phyloP scores from a whole-genome alignment of 2,113 vertebrate genomes.

The Oceanites oceanicus region DNA sequence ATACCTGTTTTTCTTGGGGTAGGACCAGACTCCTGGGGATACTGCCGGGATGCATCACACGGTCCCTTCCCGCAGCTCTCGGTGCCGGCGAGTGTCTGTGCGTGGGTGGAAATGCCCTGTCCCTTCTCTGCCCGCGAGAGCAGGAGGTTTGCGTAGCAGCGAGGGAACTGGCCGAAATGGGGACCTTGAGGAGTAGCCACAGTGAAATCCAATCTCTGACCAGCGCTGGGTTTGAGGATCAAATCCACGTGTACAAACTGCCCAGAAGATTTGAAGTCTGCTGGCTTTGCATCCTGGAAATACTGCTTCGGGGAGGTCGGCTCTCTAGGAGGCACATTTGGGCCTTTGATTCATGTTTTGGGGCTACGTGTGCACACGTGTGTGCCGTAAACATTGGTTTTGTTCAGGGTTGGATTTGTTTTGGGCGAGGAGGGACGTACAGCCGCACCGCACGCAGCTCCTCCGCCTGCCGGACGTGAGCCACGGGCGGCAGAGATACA shows the following conservation, averaged over 20 bases:
- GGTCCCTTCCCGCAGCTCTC: rapidly evolving
- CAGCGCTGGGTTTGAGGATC: rapidly evolving
- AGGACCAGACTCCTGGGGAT: not conserved
- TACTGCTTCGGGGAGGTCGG: rapidly evolving
- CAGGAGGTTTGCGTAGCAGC: not conserved
- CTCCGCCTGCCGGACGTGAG: not conserved
- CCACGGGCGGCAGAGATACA: not conserved
- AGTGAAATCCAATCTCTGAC: not conserved
- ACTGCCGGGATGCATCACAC: rapidly evolving
- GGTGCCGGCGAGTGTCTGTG: not conserved
- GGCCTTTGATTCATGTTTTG: not conserved
- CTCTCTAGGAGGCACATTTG: not conserved
- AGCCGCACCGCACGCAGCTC: rapidly evolving
- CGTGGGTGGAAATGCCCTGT: not conserved
- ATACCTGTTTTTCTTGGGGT: not conserved
- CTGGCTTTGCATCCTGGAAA: not conserved
- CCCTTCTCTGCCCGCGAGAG: not conserved
- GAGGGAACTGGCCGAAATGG: not conserved
- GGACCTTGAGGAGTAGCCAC: not conserved
- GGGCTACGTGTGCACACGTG: rapidly evolving
- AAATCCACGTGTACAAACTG: not conserved
- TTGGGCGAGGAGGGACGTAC: rapidly evolving
- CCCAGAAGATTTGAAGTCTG: not conserved
- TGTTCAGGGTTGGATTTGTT: not conserved
- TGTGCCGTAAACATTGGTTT: rapidly evolving